Percentiles rank a stretch among this genome's conserved stretches.
Conservation (phyloP, 2,888 invertebrate genomes). For the Machimus atricapillus region DNA sequence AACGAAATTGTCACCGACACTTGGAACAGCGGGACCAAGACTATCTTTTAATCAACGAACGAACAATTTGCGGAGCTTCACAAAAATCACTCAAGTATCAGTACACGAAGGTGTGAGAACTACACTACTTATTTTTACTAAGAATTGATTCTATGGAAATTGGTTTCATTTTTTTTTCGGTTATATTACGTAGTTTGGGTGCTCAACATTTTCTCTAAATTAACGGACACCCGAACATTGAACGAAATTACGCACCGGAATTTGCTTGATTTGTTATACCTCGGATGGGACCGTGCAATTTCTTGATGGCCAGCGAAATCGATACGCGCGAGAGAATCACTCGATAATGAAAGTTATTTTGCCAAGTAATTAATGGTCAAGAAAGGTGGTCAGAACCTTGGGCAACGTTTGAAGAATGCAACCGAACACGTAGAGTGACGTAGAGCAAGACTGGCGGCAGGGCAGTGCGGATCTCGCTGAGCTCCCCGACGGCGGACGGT, state of each 20-base stretch:
- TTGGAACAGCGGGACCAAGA: background rate
- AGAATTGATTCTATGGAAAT: background rate
- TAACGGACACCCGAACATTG: background rate
- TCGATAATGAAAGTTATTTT: background rate
- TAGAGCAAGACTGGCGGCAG: background rate
- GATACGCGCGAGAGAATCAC: background rate
- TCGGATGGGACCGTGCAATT: background rate
- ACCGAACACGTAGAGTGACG: conserved; percentile 2
- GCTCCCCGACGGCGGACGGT: background rate
- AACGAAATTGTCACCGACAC: background rate
- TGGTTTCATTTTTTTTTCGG: background rate
- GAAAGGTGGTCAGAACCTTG: background rate
- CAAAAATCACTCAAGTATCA: background rate
- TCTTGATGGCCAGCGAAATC: background rate
- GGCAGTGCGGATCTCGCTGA: background rate
- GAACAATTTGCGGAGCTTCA: background rate
- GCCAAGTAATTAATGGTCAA: background rate
- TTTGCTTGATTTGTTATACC: background rate
- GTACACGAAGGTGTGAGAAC: background rate
- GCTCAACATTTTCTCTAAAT: background rate
- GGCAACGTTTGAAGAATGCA: background rate
- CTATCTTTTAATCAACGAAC: background rate
- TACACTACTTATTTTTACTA: background rate
- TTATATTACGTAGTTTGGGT: background rate
- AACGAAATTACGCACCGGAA: background rate